Evolutionary conservation across 2,113 vertebrate genomes (phyloP).

Genomic region (Mohoua ochrocephala): DNA sequence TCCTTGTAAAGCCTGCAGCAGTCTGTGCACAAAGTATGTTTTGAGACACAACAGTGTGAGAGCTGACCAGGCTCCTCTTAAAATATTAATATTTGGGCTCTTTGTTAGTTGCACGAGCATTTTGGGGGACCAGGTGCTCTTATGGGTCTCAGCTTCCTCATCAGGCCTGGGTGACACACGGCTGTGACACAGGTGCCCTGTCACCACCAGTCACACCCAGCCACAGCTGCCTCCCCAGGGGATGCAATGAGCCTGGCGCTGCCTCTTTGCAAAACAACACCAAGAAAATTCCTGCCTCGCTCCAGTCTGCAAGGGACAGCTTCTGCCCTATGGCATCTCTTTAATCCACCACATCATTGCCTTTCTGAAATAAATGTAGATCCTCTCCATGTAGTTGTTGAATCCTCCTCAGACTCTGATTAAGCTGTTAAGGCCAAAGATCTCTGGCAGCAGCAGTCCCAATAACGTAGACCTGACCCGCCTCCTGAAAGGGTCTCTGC

Average conservation of each 20-base stretch:
- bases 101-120: not conserved
- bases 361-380: not conserved
- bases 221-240: not conserved
- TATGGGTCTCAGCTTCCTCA: accelerated
- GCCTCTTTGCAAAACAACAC: not conserved
- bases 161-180: accelerated
- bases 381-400: not conserved
- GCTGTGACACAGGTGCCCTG: not conserved
- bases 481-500: not conserved
- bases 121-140: not conserved
- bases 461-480: accelerated
- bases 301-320: not conserved
- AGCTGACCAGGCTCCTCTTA: not conserved
- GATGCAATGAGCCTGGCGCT: accelerated
- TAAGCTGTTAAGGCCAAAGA: not conserved
- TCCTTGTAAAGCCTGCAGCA: not conserved
- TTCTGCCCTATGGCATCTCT: not conserved
- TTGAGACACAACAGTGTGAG: not conserved
- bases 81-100: not conserved
- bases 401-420: not conserved
- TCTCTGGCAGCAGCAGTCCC: not conserved
- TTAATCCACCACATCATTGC: not conserved
- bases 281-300: not conserved
- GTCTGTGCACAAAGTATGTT: not conserved
- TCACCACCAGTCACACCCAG: accelerated